Percentiles rank a stretch among this genome's conserved stretches.
These are phyloP conservation scores for Bombus fervidus DNA, from an alignment of 1,140 invertebrate genomes.

Conservation along the genomic window DNA sequence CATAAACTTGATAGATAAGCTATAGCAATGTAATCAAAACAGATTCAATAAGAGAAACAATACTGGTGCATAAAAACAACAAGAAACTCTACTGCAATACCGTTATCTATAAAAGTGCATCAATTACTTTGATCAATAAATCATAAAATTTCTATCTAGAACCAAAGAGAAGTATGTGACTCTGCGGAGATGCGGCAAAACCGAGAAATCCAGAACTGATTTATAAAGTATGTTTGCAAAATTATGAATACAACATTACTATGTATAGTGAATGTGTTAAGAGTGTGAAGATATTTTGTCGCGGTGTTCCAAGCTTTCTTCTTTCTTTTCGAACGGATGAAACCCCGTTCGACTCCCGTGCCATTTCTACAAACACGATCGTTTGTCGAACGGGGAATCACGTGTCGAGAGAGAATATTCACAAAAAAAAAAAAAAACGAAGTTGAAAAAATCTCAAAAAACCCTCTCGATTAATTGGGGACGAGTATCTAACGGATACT, in stretches of 20 bases:
- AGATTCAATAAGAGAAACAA: neutral
- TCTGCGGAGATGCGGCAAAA: constrained; percentile 48
- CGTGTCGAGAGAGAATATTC: neutral
- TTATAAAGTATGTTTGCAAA: constrained; percentile 64
- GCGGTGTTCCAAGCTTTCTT: constrained; percentile 21
- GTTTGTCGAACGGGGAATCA: neutral
- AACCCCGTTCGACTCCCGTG: neutral
- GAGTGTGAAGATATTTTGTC: constrained; percentile 60
- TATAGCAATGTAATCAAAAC: neutral
- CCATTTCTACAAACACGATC: neutral
- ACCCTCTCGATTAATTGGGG: constrained; percentile 57
- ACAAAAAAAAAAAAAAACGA: neutral
- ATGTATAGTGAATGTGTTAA: constrained; percentile 68
- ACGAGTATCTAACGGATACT: constrained; percentile 30
- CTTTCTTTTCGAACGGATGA: neutral
- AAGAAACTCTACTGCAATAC: neutral
- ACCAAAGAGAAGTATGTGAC: constrained; percentile 1
- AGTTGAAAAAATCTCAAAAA: neutral
- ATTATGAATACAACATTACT: constrained; percentile 63
- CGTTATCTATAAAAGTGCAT: neutral
- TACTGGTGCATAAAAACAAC: neutral
- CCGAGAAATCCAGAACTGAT: constrained; percentile 58
- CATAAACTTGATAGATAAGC: too few relatives aligned
- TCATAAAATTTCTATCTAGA: neutral
- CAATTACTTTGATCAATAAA: neutral